These are phyloP conservation scores for Drosophila teissieri DNA, from an alignment of 1,140 invertebrate genomes.

Conservation along the genomic window DNA sequence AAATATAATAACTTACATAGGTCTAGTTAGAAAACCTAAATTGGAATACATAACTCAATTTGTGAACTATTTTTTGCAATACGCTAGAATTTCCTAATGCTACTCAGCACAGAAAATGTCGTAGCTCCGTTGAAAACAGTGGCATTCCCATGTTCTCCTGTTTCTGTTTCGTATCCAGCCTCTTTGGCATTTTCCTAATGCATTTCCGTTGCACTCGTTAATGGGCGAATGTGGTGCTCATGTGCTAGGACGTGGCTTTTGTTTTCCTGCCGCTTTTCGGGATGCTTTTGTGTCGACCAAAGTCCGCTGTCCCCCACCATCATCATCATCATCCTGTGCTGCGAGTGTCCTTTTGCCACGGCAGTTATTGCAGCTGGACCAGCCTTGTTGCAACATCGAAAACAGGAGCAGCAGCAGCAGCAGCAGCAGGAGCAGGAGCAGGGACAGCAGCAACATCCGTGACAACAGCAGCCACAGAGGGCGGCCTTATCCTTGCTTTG, in stretches of 20 bases:
- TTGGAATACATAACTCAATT: no score
- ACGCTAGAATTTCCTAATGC: background rate
- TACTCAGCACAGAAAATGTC: background rate
- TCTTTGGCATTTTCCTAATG: slow-evolving; percentile 40
- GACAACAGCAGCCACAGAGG: slow-evolving; percentile 6
- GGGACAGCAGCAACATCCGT: background rate
- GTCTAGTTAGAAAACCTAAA: no score
- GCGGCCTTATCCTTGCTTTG: slow-evolving; percentile 68
- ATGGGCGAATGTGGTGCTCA: slow-evolving; percentile 41
- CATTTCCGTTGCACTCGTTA: slow-evolving; percentile 51
- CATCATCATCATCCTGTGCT: background rate
- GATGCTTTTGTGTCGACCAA: slow-evolving; percentile 54
- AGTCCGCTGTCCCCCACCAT: background rate
- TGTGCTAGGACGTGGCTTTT: slow-evolving; percentile 6
- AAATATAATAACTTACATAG: no score
- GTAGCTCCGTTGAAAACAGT: background rate
- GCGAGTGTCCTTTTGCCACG: slow-evolving; percentile 14
- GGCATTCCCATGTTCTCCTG: background rate
- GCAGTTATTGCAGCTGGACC: slow-evolving; percentile 66
- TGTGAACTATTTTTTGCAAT: background rate
- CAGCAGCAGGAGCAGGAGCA: background rate
- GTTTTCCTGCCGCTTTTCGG: slow-evolving; percentile 13
- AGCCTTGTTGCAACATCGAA: slow-evolving; percentile 28
- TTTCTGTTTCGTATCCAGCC: slow-evolving; percentile 8
- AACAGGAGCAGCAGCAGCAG: slow-evolving; percentile 13